Conservation (phyloP, 2,888 invertebrate genomes). For the Pomacea canaliculata region DNA sequence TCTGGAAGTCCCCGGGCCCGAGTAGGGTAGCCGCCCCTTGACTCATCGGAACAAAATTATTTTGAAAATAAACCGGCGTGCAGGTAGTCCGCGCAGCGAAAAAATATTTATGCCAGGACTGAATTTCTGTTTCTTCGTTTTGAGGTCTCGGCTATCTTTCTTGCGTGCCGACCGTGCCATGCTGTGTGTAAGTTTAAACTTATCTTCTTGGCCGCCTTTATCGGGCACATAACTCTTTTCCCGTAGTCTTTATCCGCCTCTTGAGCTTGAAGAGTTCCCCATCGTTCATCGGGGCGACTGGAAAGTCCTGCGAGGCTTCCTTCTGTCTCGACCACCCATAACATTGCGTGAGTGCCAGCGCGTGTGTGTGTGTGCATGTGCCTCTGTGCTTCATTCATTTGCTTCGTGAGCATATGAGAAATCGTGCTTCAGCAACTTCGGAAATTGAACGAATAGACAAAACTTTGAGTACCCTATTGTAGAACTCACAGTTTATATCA, state of each 20-base stretch:
- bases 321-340: background rate
- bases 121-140: background rate
- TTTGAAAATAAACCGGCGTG: no score
- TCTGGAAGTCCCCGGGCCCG: no score
- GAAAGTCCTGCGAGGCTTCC: conserved; percentile 2
- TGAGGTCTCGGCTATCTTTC: conserved; percentile 1
- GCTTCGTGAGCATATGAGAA: no score
- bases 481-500: no score
- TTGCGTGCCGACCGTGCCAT: conserved; percentile 3
- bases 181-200: conserved; percentile 16
- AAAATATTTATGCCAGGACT: no score
- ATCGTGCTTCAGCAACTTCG: no score
- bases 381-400: no score
- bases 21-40: no score
- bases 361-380: background rate
- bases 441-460: no score
- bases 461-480: no score
- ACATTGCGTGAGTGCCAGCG: background rate
- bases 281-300: conserved; percentile 6
- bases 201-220: conserved; percentile 13
- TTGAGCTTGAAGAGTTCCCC: conserved; percentile 21
- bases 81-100: no score
- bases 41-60: no score
- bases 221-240: conserved; percentile 13
- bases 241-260: conserved; percentile 8